Evolutionary conservation across 2,888 invertebrate genomes (phyloP).

Genomic region (Philereme vetulata): DNA sequence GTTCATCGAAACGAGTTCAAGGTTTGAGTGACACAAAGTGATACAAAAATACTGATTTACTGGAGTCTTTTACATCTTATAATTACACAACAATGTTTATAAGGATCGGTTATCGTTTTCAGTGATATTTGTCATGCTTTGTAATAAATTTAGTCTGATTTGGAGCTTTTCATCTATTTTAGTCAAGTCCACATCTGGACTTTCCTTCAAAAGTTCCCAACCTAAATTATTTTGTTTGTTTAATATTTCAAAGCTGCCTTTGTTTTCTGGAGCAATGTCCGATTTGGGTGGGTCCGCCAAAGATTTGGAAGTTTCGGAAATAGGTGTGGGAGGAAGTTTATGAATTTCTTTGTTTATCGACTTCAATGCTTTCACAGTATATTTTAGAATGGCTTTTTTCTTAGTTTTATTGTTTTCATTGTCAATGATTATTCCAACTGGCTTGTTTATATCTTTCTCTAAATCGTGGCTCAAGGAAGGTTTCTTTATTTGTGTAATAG

Average conservation of each 20-base stretch:
- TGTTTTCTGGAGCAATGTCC: conserved; percentile 76
- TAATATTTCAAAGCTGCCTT: conserved; percentile 82
- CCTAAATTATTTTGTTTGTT: conserved; percentile 83
- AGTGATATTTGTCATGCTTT: conserved; percentile 56
- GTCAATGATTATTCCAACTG: conserved; percentile 43
- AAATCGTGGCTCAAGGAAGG: conserved; percentile 50
- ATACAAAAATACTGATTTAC: conserved; percentile 79
- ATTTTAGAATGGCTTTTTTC: conserved; percentile 57
- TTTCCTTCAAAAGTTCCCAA: conserved; percentile 86
- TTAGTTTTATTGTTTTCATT: conserved; percentile 59
- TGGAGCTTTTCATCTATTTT: conserved; percentile 72
- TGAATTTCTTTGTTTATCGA: conserved; percentile 81
- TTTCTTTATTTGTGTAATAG: conserved; percentile 68
- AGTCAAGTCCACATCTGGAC: conserved; percentile 57
- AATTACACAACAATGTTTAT: conserved; percentile 79
- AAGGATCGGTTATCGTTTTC: conserved; percentile 70
- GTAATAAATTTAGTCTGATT: conserved; percentile 61
- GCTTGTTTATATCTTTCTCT: conserved; percentile 42
- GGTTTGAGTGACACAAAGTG: conserved; percentile 45
- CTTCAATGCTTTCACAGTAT: conserved; percentile 62
- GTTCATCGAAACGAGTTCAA: conserved; percentile 46
- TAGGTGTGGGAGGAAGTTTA: conserved; percentile 73
- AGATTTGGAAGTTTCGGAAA: conserved; percentile 78
- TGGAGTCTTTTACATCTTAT: conserved; percentile 77
- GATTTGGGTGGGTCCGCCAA: conserved; percentile 57